Evolutionary conservation across 1,140 invertebrate species (phyloP).

Genomic region (Polyergus mexicanus): DNA sequence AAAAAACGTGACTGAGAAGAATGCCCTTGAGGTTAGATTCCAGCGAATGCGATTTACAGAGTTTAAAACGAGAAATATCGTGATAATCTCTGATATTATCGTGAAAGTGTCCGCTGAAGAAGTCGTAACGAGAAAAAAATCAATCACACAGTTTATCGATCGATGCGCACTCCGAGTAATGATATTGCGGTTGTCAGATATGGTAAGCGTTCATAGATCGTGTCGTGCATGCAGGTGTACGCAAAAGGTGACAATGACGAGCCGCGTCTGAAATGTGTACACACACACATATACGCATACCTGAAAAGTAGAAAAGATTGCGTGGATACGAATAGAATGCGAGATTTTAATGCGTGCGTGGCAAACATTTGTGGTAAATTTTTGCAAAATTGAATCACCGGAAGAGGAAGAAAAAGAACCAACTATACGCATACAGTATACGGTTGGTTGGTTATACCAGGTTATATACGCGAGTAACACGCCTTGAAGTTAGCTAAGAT

Average conservation of each 20-base stretch:
- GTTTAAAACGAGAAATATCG: background rate
- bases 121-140: background rate
- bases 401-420: background rate
- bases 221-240: background rate
- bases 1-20: background rate
- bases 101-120: background rate
- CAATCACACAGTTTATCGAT: background rate
- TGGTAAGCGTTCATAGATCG: background rate
- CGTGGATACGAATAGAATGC: constrained; percentile 53
- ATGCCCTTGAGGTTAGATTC: background rate
- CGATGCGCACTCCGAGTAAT: background rate
- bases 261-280: constrained; percentile 14
- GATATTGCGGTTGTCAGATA: constrained; percentile 25
- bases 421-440: background rate
- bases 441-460: background rate
- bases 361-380: constrained; percentile 69
- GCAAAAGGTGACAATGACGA: background rate
- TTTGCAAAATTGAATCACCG: background rate
- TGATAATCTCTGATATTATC: constrained; percentile 2
- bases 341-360: constrained; percentile 58
- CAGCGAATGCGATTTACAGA: background rate
- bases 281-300: constrained; percentile 48
- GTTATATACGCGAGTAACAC: background rate
- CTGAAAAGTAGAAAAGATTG: constrained; percentile 68
- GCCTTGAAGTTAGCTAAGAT: background rate